Percentiles rank a stretch among this genome's conserved stretches.
phyloP scores from a whole-genome alignment of 2,888 invertebrate species.

The Lysandra coridon region DNA sequence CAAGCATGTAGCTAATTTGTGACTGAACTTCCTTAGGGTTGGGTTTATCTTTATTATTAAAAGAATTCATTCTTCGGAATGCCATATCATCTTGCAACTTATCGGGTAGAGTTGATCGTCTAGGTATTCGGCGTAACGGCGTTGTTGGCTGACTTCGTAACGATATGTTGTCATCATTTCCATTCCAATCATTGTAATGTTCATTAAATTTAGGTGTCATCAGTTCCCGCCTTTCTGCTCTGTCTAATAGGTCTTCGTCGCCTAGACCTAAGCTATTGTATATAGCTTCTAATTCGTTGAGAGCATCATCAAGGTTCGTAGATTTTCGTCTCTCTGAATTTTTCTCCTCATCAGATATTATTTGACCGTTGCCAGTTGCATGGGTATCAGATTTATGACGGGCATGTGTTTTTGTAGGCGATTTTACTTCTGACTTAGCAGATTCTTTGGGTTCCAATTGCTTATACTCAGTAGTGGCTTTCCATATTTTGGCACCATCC shows the following conservation, averaged over 20 bases:
- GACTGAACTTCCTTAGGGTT: slow-evolving; percentile 65
- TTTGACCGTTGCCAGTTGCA: slow-evolving; percentile 59
- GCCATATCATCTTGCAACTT: slow-evolving; percentile 90
- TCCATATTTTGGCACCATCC: slow-evolving; percentile 73
- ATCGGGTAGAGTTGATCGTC: slow-evolving; percentile 81
- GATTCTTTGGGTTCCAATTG: slow-evolving; percentile 66
- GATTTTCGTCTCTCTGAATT: slow-evolving; percentile 82
- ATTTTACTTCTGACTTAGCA: slow-evolving; percentile 52
- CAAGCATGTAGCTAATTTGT: slow-evolving; percentile 84
- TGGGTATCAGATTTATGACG: slow-evolving; percentile 75
- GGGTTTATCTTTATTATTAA: slow-evolving; percentile 72
- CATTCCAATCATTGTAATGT: slow-evolving; percentile 75
- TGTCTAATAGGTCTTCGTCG: slow-evolving; percentile 89
- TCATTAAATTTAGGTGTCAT: slow-evolving; percentile 78
- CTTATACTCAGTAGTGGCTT: slow-evolving; percentile 74
- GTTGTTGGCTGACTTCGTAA: slow-evolving; percentile 72
- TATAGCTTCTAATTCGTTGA: slow-evolving; percentile 94
- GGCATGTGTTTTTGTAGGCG: slow-evolving; percentile 68
- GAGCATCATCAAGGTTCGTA: slow-evolving; percentile 91
- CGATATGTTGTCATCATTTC: slow-evolving; percentile 72
- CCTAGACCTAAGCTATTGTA: slow-evolving; percentile 92
- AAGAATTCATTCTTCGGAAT: slow-evolving; percentile 84
- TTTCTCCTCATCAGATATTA: slow-evolving; percentile 74
- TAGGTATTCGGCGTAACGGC: slow-evolving; percentile 63
- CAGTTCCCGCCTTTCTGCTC: slow-evolving; percentile 87